Evolutionary conservation across 1,140 invertebrate genomes (phyloP).

Genomic region (Drosophila sucinea): DNA sequence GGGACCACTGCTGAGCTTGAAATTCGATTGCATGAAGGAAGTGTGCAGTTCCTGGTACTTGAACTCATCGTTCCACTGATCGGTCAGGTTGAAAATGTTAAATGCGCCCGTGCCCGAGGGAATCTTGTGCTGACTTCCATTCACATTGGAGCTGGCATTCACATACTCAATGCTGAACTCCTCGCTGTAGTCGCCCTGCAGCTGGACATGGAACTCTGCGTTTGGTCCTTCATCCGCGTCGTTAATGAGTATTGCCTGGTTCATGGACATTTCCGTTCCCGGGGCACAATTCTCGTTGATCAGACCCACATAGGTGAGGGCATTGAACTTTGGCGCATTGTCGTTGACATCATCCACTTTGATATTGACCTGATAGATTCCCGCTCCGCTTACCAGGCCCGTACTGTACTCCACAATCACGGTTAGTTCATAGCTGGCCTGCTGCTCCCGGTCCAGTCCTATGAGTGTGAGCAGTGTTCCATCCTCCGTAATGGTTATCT

Average conservation of each 20-base stretch:
- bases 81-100: slow-evolving; percentile 77
- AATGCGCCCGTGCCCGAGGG: slow-evolving; percentile 47
- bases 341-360: slow-evolving; percentile 95
- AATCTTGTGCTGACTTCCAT: slow-evolving; percentile 53
- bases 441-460: slow-evolving; percentile 90
- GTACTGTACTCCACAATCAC: slow-evolving; percentile 90
- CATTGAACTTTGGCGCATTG: slow-evolving; percentile 92
- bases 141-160: slow-evolving; percentile 43
- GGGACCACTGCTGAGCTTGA: slow-evolving; percentile 62
- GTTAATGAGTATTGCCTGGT: slow-evolving; percentile 86
- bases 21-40: slow-evolving; percentile 69
- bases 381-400: slow-evolving; percentile 87
- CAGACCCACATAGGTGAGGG: slow-evolving; percentile 88
- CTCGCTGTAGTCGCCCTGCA: slow-evolving; percentile 90
- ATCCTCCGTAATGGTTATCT: slow-evolving; percentile 89
- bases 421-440: slow-evolving; percentile 89
- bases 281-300: slow-evolving; percentile 91
- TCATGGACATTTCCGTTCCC: slow-evolving; percentile 89
- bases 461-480: slow-evolving; percentile 90
- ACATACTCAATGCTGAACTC: slow-evolving; percentile 88
- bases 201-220: slow-evolving; percentile 88
- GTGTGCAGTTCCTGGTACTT: slow-evolving; percentile 79
- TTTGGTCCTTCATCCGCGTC: slow-evolving; percentile 93
- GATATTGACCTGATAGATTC: slow-evolving; percentile 90
- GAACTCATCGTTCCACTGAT: slow-evolving; percentile 81